Conservation (phyloP, 2,797 vertebrate genomes). For the Catostomus latipinnis region DNA sequence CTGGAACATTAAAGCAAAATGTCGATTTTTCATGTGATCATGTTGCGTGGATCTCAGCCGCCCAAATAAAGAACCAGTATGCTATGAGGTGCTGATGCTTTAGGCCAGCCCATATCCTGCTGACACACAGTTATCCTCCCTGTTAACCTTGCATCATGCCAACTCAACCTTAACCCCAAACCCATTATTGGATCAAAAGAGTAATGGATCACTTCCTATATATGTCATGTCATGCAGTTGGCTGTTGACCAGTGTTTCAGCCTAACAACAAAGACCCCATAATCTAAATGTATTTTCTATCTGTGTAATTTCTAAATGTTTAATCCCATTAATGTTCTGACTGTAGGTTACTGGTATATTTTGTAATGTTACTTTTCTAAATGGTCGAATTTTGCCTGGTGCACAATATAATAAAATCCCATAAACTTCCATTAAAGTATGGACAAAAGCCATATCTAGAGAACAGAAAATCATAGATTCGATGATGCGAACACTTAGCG, state of each 20-base stretch:
- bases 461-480: no score
- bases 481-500: no score
- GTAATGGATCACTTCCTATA: constrained; percentile 7
- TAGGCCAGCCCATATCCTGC: background rate
- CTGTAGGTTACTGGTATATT: no score
- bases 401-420: no score
- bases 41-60: no score
- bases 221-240: background rate
- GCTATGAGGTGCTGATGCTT: background rate
- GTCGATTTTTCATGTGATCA: no score
- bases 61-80: background rate
- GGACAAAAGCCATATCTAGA: no score
- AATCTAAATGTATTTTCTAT: background rate
- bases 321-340: background rate
- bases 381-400: no score
- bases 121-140: background rate
- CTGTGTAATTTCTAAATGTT: background rate
- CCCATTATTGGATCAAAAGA: background rate
- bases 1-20: no score
- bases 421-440: no score
- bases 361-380: no score
- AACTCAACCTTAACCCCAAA: constrained; percentile 16
- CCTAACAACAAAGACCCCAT: background rate
- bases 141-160: constrained; percentile 3
- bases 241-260: background rate